phyloP scores from a whole-genome alignment of 2,888 invertebrate species.

The Onthophagus sagittarius region DNA sequence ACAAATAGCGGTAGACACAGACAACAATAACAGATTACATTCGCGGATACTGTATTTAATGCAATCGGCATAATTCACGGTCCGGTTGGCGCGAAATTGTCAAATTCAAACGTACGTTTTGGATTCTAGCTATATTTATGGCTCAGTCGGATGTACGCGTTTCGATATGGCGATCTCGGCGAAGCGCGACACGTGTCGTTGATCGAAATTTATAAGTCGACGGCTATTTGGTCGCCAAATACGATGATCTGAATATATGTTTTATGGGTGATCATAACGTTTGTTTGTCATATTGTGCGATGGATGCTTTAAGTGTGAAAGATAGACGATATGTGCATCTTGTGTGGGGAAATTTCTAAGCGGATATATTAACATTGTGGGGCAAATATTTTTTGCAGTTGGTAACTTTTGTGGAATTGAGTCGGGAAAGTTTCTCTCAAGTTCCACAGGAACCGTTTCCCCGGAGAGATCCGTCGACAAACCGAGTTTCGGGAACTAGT shows the following conservation, averaged over 20 bases:
- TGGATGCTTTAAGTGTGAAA: too few species aligned
- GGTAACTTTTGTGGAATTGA: background rate
- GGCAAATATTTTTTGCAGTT: background rate
- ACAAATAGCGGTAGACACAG: background rate
- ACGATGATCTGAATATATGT: background rate
- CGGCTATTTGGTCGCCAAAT: background rate
- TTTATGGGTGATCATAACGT: background rate
- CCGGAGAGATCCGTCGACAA: background rate
- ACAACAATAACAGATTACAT: background rate
- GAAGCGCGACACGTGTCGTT: background rate
- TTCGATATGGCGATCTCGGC: background rate
- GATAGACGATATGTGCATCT: too few species aligned
- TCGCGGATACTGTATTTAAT: background rate
- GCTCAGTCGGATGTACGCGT: background rate
- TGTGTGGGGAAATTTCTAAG: background rate
- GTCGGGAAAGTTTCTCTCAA: background rate
- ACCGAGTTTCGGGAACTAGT: constrained; percentile 10
- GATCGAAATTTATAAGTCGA: background rate
- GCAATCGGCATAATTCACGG: background rate
- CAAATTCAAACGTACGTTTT: background rate
- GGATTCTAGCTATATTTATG: background rate
- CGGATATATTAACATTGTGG: background rate
- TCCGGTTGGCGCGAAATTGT: background rate
- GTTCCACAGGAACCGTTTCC: background rate
- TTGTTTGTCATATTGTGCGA: background rate